phyloP scores from a whole-genome alignment of 2,113 vertebrate genomes.

The Jaculus jaculus region DNA sequence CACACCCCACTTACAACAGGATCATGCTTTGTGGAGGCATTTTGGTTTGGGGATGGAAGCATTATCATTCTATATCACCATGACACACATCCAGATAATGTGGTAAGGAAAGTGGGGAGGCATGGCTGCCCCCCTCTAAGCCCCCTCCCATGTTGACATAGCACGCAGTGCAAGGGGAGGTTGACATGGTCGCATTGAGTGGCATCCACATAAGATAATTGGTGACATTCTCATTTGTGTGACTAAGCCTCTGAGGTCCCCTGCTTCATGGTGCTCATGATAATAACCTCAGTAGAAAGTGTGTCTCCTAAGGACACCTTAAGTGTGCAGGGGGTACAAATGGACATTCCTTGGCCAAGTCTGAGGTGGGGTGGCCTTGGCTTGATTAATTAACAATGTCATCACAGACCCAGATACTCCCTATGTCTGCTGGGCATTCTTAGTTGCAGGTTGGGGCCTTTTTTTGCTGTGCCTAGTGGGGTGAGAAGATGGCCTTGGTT shows the following conservation, averaged over 20 bases:
- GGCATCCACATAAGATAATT: neutral
- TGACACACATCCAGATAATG: fast-evolving
- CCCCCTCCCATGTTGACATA: fast-evolving
- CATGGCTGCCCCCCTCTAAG: neutral
- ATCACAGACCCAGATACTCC: neutral
- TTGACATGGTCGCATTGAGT: neutral
- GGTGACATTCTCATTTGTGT: neutral
- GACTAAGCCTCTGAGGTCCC: neutral
- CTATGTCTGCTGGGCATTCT: neutral
- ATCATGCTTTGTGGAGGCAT: neutral
- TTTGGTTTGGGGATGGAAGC: neutral
- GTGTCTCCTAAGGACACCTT: neutral
- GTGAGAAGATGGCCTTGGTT: neutral
- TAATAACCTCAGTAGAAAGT: neutral
- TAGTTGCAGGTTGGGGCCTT: neutral
- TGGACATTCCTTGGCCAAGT: fast-evolving
- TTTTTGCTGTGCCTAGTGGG: no score
- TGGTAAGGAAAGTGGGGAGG: neutral
- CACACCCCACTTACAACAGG: neutral
- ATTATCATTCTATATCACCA: neutral
- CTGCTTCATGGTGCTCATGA: fast-evolving
- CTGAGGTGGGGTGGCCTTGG: neutral
- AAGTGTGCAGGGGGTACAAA: neutral
- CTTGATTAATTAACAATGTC: neutral
- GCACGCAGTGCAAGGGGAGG: neutral